phyloP scores from a whole-genome alignment of 1,140 invertebrate species.

The Drosophila ficusphila region DNA sequence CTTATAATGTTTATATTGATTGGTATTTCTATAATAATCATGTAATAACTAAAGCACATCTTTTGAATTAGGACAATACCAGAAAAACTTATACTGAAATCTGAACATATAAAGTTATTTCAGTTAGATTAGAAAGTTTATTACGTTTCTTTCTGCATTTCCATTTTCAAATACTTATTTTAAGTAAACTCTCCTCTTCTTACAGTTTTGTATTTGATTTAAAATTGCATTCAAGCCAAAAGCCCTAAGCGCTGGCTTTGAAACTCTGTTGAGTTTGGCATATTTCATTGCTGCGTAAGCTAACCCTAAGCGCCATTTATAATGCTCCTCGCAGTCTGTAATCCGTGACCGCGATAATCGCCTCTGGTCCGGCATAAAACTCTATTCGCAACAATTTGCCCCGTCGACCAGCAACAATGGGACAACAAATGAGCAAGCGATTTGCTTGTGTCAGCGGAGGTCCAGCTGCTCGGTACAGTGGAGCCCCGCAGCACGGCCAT shows the following conservation, averaged over 20 bases:
- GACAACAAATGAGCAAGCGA: conserved; percentile 67
- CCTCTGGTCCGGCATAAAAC: conserved; percentile 49
- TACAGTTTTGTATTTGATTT: not conserved
- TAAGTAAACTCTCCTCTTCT: too few species aligned
- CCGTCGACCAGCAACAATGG: conserved; percentile 57
- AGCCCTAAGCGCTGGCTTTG: not conserved
- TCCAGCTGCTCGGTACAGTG: conserved; percentile 27
- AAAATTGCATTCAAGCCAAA: not conserved
- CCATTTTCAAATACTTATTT: too few species aligned
- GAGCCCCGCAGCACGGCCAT: conserved; percentile 26
- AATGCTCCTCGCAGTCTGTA: conserved; percentile 45
- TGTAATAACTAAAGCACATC: too few species aligned
- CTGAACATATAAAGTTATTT: too few species aligned
- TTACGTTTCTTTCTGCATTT: too few species aligned
- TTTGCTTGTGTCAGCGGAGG: conserved; percentile 46
- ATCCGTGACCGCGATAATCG: conserved; percentile 52
- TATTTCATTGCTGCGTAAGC: conserved; percentile 28
- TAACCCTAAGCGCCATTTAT: conserved; percentile 36
- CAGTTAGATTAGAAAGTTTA: too few species aligned
- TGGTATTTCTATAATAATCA: too few species aligned
- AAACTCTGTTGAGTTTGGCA: not conserved
- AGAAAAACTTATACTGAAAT: too few species aligned
- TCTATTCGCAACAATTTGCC: conserved; percentile 55
- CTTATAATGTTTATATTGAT: too few species aligned
- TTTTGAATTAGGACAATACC: too few species aligned